Percentiles rank a stretch among this genome's conserved stretches.
phyloP scores from a whole-genome alignment of 2,113 vertebrate species.

The Apeltes quadracus region DNA sequence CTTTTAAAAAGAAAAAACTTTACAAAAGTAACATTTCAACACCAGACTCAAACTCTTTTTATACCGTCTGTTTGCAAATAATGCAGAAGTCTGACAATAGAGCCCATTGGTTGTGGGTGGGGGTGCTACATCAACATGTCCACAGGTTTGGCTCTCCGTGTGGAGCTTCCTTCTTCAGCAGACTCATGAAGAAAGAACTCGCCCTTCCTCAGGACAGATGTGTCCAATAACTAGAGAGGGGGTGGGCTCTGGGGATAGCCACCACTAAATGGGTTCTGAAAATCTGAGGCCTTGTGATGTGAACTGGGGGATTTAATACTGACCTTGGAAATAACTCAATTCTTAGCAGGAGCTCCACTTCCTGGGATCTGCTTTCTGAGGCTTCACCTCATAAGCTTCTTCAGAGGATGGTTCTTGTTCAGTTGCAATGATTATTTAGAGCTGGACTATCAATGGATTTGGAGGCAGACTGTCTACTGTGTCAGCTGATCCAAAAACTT shows the following conservation, averaged over 20 bases:
- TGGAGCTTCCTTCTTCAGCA: constrained; percentile 5
- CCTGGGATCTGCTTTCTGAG: not conserved
- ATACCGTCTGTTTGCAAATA: constrained; percentile 47
- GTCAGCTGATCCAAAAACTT: not conserved
- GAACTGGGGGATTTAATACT: not conserved
- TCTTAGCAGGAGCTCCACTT: not conserved
- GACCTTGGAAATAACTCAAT: not conserved
- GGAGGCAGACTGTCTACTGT: not conserved
- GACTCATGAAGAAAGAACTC: not conserved
- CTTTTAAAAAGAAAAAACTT: constrained; percentile 51
- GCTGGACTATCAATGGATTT: not conserved
- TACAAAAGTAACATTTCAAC: constrained; percentile 62
- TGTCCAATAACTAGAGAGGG: not conserved
- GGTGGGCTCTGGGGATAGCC: no score
- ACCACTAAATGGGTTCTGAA: not conserved
- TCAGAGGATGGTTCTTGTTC: not conserved
- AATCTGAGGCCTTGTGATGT: not conserved
- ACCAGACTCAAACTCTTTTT: constrained; percentile 43
- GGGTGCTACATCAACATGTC: constrained; percentile 38
- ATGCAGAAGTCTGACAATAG: constrained; percentile 31
- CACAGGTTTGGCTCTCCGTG: constrained; percentile 36
- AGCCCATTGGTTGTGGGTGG: not conserved
- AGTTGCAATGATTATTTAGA: not conserved
- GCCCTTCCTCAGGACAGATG: not conserved
- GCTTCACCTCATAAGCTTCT: not conserved